Evolutionary conservation across 2,113 vertebrate genomes (phyloP).

Genomic region (Amblyopsis rosae): DNA sequence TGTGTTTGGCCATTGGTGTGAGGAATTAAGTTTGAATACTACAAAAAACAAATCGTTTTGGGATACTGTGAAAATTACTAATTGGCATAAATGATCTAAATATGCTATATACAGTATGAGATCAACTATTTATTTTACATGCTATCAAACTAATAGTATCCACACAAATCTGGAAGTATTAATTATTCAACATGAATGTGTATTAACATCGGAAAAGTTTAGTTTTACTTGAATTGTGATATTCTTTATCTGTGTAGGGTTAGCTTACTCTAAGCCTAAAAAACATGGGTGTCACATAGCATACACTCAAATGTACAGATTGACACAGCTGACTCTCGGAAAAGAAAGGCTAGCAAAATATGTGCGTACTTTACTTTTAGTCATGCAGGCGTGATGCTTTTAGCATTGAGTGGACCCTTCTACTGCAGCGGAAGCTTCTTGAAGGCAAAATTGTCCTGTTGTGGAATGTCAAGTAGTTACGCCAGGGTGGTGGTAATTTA

Average conservation of each 20-base stretch:
- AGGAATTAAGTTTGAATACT: not conserved
- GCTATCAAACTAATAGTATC: no score
- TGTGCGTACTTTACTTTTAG: not conserved
- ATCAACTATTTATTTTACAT: no score
- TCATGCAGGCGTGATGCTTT: conserved; percentile 31
- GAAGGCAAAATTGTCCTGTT: conserved; percentile 41
- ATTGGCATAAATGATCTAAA: not conserved
- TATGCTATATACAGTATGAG: no score
- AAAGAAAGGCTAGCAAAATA: conserved; percentile 32
- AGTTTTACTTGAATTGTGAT: no score
- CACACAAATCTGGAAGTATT: not conserved
- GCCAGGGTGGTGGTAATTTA: conserved; percentile 45
- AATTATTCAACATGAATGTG: no score
- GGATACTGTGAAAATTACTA: not conserved
- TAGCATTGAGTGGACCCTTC: conserved; percentile 2
- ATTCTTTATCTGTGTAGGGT: not conserved
- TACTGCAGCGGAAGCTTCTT: conserved; percentile 42
- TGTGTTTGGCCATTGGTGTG: no score
- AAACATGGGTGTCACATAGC: not conserved
- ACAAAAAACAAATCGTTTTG: not conserved
- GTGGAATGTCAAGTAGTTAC: conserved; percentile 69
- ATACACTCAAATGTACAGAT: no score
- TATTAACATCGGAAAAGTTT: no score
- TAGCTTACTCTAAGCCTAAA: not conserved
- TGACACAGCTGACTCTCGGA: no score